Evolutionary conservation across 2,888 invertebrate species (phyloP).

Genomic region (Apodemia hepburni): DNA sequence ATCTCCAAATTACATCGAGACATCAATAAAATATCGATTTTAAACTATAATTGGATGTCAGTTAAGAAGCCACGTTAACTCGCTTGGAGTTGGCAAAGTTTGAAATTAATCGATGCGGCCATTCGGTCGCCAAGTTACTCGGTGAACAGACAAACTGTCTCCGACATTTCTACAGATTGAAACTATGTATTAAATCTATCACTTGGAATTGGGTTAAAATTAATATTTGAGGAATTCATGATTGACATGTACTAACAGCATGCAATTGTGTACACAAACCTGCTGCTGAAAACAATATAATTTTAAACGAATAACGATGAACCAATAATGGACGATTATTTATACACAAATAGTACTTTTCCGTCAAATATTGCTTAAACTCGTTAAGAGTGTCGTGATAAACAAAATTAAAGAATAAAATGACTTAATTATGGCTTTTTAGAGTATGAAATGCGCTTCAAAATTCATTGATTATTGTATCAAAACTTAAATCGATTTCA

Average conservation of each 20-base stretch:
- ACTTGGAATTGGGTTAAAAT: background rate
- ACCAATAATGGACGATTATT: too few relatives aligned
- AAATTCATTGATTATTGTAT: too few relatives aligned
- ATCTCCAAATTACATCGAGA: background rate
- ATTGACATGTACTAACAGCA: background rate
- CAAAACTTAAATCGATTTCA: too few relatives aligned
- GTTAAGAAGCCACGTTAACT: constrained; percentile 30
- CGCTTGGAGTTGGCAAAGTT: constrained; percentile 46
- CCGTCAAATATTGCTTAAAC: too few relatives aligned
- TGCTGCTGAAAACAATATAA: too few relatives aligned
- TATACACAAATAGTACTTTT: too few relatives aligned
- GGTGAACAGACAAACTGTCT: constrained; percentile 17
- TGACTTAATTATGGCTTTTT: too few relatives aligned
- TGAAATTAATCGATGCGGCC: constrained; percentile 44
- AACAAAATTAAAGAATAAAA: too few relatives aligned
- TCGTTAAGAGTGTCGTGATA: too few relatives aligned
- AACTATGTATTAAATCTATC: constrained; percentile 8
- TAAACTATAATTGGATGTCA: constrained; percentile 24
- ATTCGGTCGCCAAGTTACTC: constrained; percentile 21
- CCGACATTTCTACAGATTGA: constrained; percentile 17
- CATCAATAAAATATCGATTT: constrained; percentile 18
- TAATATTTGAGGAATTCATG: background rate
- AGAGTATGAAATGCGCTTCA: too few relatives aligned
- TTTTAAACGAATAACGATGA: too few relatives aligned
- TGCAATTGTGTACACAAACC: too few relatives aligned